These are phyloP conservation scores for Rhopalosiphum nymphaeae DNA, from an alignment of 2,888 invertebrate genomes.

Conservation along the genomic window DNA sequence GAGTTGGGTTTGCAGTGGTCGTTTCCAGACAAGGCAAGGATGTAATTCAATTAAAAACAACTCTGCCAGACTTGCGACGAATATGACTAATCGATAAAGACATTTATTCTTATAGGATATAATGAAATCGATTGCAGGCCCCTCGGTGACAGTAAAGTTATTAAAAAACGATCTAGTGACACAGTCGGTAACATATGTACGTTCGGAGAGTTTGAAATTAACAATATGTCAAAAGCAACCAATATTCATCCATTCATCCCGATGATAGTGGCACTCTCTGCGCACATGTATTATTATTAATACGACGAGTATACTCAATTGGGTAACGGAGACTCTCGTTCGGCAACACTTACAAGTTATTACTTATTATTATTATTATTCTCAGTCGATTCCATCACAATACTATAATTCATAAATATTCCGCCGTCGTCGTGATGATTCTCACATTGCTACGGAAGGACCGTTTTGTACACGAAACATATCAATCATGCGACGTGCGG, in stretches of 20 bases:
- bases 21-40: not conserved
- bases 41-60: not conserved
- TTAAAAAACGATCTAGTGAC: slow-evolving; percentile 26
- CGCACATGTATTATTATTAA: not conserved
- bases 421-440: slow-evolving; percentile 3
- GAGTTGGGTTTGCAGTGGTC: not conserved
- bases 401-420: not conserved
- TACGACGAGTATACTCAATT: not conserved
- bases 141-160: not conserved
- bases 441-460: not conserved
- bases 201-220: slow-evolving; percentile 27
- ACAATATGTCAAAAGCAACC: not conserved
- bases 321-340: not conserved
- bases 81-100: slow-evolving; percentile 41
- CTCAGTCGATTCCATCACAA: slow-evolving; percentile 18
- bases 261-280: too few species aligned
- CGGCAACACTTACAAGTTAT: not conserved
- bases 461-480: slow-evolving; percentile 16
- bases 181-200: not conserved
- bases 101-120: not conserved
- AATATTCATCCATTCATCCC: not conserved
- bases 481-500: slow-evolving; percentile 31
- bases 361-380: not conserved
- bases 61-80: not conserved
- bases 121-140: slow-evolving; percentile 3